phyloP scores from a whole-genome alignment of 1,140 invertebrate genomes.

The Phymastichus coffea region DNA sequence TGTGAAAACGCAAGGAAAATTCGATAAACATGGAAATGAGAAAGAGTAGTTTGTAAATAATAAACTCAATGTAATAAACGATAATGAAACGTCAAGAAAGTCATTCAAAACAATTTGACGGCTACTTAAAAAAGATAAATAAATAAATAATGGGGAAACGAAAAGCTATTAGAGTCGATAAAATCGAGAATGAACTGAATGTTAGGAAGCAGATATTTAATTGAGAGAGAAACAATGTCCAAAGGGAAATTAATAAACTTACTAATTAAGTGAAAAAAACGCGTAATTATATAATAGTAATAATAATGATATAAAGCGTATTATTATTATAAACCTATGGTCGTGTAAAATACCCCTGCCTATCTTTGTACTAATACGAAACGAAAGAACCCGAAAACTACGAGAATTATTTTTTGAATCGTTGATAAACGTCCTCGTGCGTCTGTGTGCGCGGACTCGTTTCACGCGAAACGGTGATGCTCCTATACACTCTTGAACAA shows the following conservation, averaged over 20 bases:
- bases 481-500: neutral
- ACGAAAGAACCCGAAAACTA: conserved; percentile 23
- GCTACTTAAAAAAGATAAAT: no score
- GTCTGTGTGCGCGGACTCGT: conserved; percentile 4
- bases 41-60: conserved; percentile 21
- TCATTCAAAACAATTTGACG: conserved; percentile 21
- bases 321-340: conserved; percentile 37
- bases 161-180: conserved; percentile 10
- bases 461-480: neutral
- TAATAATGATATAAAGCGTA: conserved; percentile 28
- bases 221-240: conserved; percentile 23
- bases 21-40: conserved; percentile 13
- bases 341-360: conserved; percentile 39
- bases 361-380: conserved; percentile 48
- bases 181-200: conserved; percentile 1
- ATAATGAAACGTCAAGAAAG: conserved; percentile 33
- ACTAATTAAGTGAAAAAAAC: conserved; percentile 10
- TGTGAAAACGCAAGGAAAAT: conserved; percentile 32
- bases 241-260: conserved; percentile 20
- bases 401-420: conserved; percentile 50
- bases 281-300: conserved; percentile 25
- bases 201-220: conserved; percentile 9
- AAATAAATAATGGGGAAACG: neutral
- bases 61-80: conserved; percentile 17
- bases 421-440: conserved; percentile 34